Evolutionary conservation across 2,113 vertebrate species (phyloP).

Genomic region (Macroglossus sobrinus): DNA sequence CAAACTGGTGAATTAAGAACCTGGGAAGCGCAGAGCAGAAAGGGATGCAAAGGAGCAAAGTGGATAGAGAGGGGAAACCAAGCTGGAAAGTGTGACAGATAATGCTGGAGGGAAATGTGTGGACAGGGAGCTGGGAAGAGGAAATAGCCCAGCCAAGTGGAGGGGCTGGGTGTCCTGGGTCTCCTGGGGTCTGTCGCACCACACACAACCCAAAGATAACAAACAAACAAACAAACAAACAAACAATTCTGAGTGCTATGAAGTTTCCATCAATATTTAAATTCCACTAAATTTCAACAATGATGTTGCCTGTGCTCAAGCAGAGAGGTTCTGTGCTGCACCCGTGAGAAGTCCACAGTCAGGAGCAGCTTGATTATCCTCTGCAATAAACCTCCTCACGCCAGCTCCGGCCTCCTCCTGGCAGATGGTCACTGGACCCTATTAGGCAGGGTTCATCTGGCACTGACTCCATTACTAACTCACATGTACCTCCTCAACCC

Average conservation of each 20-base stretch:
- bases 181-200: not conserved
- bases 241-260: not conserved
- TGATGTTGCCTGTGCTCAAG: not conserved
- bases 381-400: fast-evolving
- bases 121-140: not conserved
- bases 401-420: not conserved
- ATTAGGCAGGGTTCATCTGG: not conserved
- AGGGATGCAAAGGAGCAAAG: not conserved
- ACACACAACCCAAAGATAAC: not conserved
- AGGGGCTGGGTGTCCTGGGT: not conserved
- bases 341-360: not conserved
- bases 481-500: not conserved
- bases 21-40: not conserved
- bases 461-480: not conserved
- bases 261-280: not conserved
- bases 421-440: not conserved
- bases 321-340: not conserved
- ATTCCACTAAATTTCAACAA: not conserved
- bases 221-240: not conserved
- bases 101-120: not conserved
- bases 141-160: not conserved
- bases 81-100: not conserved
- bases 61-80: not conserved
- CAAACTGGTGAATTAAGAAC: not conserved
- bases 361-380: not conserved